Percentiles rank a stretch among this genome's conserved stretches.
phyloP scores from a whole-genome alignment of 2,113 vertebrate species.

The Poecile atricapillus region DNA sequence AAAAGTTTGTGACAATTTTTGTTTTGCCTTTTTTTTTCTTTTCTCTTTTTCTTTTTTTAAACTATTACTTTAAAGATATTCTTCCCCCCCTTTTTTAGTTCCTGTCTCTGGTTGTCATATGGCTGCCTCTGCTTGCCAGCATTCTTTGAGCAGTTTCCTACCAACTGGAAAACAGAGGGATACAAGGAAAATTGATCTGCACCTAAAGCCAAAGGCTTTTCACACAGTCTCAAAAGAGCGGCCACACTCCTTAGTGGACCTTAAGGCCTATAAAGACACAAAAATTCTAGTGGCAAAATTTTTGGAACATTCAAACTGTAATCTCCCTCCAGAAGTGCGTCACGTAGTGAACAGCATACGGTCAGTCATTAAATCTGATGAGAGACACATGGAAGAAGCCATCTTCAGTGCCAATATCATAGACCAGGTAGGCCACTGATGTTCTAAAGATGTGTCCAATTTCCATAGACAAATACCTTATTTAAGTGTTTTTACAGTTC shows the following conservation, averaged over 20 bases:
- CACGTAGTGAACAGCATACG: constrained; percentile 89
- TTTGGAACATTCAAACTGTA: constrained; percentile 89
- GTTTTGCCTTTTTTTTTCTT: neutral
- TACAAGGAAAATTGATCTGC: constrained; percentile 67
- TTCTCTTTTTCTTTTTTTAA: neutral
- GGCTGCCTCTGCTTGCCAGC: constrained; percentile 61
- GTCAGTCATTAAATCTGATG: constrained; percentile 86
- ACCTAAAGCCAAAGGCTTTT: constrained; percentile 74
- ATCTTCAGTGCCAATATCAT: constrained; percentile 86
- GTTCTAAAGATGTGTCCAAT: neutral
- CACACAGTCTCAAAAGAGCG: constrained; percentile 73
- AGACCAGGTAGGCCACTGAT: constrained; percentile 79
- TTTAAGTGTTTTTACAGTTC: neutral
- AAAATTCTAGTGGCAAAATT: constrained; percentile 94
- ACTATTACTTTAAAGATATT: constrained; percentile 33
- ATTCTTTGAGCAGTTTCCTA: constrained; percentile 62
- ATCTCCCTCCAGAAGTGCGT: constrained; percentile 86
- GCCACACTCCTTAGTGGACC: constrained; percentile 85
- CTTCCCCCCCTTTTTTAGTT: constrained; percentile 66
- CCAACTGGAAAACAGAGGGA: constrained; percentile 70
- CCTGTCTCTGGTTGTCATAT: constrained; percentile 60
- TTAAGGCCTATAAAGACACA: constrained; percentile 89
- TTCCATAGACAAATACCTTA: neutral
- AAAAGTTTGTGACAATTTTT: neutral
- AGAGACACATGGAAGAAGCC: constrained; percentile 90